Conservation (phyloP, 2,888 invertebrate genomes). For the Azorinus chamasolen region DNA sequence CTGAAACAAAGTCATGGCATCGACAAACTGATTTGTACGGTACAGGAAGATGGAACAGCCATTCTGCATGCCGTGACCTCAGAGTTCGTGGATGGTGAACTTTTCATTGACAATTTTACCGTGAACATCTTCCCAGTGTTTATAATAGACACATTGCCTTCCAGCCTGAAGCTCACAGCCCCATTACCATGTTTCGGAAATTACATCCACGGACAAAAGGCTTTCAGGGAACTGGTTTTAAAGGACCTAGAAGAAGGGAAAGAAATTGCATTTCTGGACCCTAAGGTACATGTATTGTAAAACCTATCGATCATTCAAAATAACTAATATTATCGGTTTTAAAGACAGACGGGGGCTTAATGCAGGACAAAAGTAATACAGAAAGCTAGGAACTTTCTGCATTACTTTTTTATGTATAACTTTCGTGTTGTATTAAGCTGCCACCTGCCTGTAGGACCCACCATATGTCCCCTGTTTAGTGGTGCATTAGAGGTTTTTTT, state of each 20-base stretch:
- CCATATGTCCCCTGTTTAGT: too few relatives aligned
- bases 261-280: slow-evolving; percentile 62
- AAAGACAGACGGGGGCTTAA: too few relatives aligned
- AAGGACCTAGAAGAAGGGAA: slow-evolving; percentile 61
- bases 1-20: slow-evolving; percentile 57
- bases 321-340: too few relatives aligned
- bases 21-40: slow-evolving; percentile 45
- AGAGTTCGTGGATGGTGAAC: slow-evolving; percentile 46
- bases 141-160: slow-evolving; percentile 58
- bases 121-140: slow-evolving; percentile 66
- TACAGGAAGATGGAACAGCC: slow-evolving; percentile 58
- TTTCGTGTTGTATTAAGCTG: too few relatives aligned
- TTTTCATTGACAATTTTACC: slow-evolving; percentile 40
- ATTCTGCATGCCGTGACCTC: slow-evolving; percentile 45
- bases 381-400: too few relatives aligned
- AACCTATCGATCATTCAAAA: too few relatives aligned
- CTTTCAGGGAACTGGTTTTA: slow-evolving; percentile 51
- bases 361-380: too few relatives aligned
- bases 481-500: too few relatives aligned
- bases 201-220: slow-evolving; percentile 58
- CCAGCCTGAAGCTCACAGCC: slow-evolving; percentile 59
- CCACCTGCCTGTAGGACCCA: too few relatives aligned
- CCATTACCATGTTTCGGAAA: slow-evolving; percentile 67
- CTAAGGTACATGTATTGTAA: slow-evolving; percentile 32
- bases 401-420: too few relatives aligned